Evolutionary conservation across 2,113 vertebrate genomes (phyloP).

Genomic region (Tiliqua scincoides): DNA sequence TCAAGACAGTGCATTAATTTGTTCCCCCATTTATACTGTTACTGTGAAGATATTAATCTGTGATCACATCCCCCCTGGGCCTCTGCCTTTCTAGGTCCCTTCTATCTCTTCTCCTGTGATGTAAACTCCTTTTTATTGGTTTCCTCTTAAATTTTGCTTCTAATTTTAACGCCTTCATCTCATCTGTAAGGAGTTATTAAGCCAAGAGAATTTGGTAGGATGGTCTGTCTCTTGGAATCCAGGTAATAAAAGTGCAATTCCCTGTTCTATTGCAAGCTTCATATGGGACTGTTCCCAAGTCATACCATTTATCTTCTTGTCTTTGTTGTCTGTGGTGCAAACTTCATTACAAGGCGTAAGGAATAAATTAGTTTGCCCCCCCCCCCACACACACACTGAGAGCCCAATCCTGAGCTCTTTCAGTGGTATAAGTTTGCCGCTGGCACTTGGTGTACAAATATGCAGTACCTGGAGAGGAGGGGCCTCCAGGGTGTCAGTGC

Average conservation of each 20-base stretch:
- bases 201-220: background rate
- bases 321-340: no score
- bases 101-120: background rate
- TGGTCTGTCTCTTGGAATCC: background rate
- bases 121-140: background rate
- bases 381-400: no score
- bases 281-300: background rate
- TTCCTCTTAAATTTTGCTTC: background rate
- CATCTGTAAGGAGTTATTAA: background rate
- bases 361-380: no score
- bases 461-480: background rate
- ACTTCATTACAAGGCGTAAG: no score
- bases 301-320: background rate
- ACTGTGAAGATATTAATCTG: background rate
- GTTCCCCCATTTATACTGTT: background rate
- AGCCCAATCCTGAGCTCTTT: no score
- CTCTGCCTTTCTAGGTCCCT: background rate
- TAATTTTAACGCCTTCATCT: background rate
- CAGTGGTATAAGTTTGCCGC: no score
- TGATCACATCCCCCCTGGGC: background rate
- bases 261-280: slow-evolving; percentile 22
- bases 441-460: background rate
- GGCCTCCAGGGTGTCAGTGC: no score
- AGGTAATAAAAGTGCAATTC: background rate
- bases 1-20: slow-evolving; percentile 2